Percentiles rank a stretch among this genome's conserved stretches.
These are phyloP conservation scores for Myopa testacea DNA, from an alignment of 2,888 invertebrate genomes.

Conservation along the genomic window DNA sequence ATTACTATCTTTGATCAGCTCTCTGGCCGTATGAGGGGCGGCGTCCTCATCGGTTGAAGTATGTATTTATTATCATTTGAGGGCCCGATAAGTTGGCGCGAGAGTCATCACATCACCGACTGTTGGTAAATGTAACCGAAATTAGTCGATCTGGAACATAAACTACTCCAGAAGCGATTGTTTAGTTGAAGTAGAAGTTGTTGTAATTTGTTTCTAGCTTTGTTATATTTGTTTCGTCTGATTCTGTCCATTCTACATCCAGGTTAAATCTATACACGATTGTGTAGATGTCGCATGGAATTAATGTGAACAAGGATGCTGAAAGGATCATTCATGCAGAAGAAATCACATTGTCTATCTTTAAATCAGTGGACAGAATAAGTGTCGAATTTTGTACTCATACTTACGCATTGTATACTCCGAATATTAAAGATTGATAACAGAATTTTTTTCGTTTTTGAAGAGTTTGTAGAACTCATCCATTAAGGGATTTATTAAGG, in stretches of 20 bases:
- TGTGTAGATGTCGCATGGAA: constrained; percentile 61
- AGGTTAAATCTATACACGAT: constrained; percentile 26
- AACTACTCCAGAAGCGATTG: constrained; percentile 31
- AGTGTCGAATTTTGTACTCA: neutral
- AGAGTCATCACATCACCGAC: constrained; percentile 4
- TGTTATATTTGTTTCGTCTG: neutral
- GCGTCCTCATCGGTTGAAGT: constrained; percentile 36
- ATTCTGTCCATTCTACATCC: neutral
- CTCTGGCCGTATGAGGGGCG: constrained; percentile 29
- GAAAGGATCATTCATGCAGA: constrained; percentile 62
- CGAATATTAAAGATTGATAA: too few species aligned
- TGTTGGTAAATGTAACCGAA: constrained; percentile 3
- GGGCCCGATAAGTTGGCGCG: constrained; percentile 22
- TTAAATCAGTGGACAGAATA: neutral
- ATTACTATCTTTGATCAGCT: constrained; percentile 53
- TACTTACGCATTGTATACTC: too few species aligned
- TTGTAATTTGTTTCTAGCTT: constrained; percentile 11
- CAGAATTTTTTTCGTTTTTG: too few species aligned
- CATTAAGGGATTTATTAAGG: too few species aligned
- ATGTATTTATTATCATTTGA: neutral
- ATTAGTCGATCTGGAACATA: constrained; percentile 22
- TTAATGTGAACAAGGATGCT: constrained; percentile 63
- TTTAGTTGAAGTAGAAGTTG: constrained; percentile 3
- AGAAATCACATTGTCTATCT: neutral
- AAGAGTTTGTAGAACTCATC: too few species aligned